A percentile compares a stretch with the other conserved stretches of the same genome.
Evolutionary conservation across 2,888 invertebrate genomes (phyloP).

Genomic region (Heliconius ismenius): DNA sequence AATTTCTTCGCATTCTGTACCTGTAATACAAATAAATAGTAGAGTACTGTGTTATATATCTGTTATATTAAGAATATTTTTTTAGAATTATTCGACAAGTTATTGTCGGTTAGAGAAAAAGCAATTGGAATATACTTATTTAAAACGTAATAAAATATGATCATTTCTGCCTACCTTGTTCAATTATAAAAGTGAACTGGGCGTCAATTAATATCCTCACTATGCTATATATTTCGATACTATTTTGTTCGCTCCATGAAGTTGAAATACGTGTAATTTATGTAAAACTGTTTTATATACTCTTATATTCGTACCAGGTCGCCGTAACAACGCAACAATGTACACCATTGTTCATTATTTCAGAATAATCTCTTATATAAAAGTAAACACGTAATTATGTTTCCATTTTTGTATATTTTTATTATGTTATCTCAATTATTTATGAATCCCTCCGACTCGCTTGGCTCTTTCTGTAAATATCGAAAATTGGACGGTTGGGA

Average conservation of each 20-base stretch:
- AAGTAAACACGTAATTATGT: slow-evolving; percentile 3
- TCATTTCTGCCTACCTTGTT: too few relatives aligned
- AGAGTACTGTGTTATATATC: too few relatives aligned
- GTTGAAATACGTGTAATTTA: slow-evolving; percentile 21
- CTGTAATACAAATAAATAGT: slow-evolving; percentile 48
- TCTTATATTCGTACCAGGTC: neutral
- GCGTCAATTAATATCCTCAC: neutral
- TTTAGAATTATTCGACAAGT: too few relatives aligned
- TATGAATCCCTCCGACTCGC: neutral
- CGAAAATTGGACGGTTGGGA: neutral
- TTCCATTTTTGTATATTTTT: neutral
- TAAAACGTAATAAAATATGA: too few relatives aligned
- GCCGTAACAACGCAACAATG: slow-evolving; percentile 35
- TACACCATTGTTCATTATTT: slow-evolving; percentile 32
- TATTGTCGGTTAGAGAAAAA: neutral
- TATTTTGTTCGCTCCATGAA: slow-evolving; percentile 19
- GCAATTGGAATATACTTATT: too few relatives aligned
- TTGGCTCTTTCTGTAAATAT: neutral
- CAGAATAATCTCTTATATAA: slow-evolving; percentile 27
- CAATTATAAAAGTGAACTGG: too few relatives aligned
- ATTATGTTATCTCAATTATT: neutral
- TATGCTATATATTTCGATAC: neutral
- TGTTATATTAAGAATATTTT: too few relatives aligned
- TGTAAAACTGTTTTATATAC: slow-evolving; percentile 26
- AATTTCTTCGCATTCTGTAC: slow-evolving; percentile 50